Conservation (phyloP, 35 echinoderm and acorn worm species). For the Apostichopus parvimensis region DNA sequence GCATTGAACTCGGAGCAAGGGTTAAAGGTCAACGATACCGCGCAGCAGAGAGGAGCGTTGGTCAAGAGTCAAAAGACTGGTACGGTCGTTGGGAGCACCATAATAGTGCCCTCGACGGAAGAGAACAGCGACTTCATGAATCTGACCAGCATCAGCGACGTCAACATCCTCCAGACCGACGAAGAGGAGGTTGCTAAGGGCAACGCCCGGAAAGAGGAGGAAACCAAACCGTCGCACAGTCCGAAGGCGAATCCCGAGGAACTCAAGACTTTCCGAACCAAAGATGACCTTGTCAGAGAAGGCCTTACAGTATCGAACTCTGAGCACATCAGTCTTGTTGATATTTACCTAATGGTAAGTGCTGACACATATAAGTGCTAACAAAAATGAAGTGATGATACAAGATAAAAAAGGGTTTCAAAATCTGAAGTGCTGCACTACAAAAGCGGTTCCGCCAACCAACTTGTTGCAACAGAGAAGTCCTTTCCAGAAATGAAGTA, state of each 20-base stretch:
- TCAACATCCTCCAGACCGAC: slow-evolving; percentile 40
- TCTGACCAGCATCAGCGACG: slow-evolving; percentile 39
- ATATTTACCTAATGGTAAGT: slow-evolving; percentile 92
- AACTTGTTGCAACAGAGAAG: too few species aligned
- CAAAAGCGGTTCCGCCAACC: too few species aligned
- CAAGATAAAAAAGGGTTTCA: too few species aligned
- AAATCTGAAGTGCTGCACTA: too few species aligned
- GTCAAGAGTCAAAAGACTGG: slow-evolving; percentile 47
- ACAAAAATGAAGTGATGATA: too few species aligned
- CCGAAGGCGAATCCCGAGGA: neutral
- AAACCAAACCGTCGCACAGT: neutral
- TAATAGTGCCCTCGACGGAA: slow-evolving; percentile 2
- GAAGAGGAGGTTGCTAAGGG: slow-evolving; percentile 16
- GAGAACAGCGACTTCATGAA: slow-evolving; percentile 48
- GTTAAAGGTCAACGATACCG: neutral
- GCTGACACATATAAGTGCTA: neutral
- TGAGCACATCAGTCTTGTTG: slow-evolving; percentile 70
- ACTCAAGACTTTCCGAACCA: slow-evolving; percentile 30
- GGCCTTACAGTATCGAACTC: slow-evolving; percentile 68
- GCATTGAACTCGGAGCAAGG: neutral
- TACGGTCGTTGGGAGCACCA: slow-evolving; percentile 8
- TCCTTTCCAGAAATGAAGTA: too few species aligned
- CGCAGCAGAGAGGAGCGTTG: slow-evolving; percentile 15
- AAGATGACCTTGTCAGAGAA: slow-evolving; percentile 67
- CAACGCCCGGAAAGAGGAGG: slow-evolving; percentile 4